Base-by-base conservation (phyloP, 2,797 vertebrate species). In the Atherinosoma microstoma region DNA sequence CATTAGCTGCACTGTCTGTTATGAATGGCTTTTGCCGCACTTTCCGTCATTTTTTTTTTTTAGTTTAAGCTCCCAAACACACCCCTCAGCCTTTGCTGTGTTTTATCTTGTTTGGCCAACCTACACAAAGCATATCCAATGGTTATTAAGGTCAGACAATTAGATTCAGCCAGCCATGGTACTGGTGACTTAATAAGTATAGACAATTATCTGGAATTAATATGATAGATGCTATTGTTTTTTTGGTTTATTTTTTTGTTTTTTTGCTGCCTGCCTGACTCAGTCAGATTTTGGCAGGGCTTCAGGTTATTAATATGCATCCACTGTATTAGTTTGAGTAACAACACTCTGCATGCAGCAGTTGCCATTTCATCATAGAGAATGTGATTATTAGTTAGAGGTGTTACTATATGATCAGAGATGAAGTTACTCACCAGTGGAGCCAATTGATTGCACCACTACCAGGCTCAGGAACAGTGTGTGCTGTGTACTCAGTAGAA, bases 141-240 rank as follows among this genome's bases (percentile, higher is more conserved):
- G 45, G 69, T 89, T 78, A 92, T 90, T 87, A 90, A 91, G 80
- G 86, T 80, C 74, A 69, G 57, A 71, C 72, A 86, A 84, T 92
- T 87, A 82, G 67, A 85, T 78, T 83, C 69, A 78, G 63, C 69
- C 71, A 42, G 70, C 73, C 29, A 16, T 70, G 2, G 64, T 83
- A 64, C 76, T 73, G 62, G 75, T 82, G 80, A 87, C 84, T 79
- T 88, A 85, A 89, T 84, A 85, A 84, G 67, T 78, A 84, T 56
- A 83, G 84, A 86, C 79, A 88, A 87, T 91, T 86, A 89, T 87
- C 81, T 86, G 84, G 87, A 88, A 88, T 84, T 57, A 85, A 90
- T 84, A 85, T 86, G 87, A 92, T 79, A 70, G 83, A 89, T 85
- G 68, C 51, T 64, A 45, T 83, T 80, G 79, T 91, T 80, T 85